phyloP scores from a whole-genome alignment of 2,888 invertebrate species.

The Epinotia bilunana region DNA sequence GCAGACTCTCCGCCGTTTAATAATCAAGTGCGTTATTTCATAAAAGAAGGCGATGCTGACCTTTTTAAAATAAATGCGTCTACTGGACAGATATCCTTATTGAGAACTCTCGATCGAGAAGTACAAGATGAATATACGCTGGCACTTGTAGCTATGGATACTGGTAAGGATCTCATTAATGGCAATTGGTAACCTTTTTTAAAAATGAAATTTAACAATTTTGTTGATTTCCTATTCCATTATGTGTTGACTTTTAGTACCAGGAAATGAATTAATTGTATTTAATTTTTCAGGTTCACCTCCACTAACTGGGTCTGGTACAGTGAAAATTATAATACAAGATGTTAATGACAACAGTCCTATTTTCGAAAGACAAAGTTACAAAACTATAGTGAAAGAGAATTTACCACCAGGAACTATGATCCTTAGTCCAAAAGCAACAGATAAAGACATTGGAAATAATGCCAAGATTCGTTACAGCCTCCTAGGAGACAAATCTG shows the following conservation, averaged over 20 bases:
- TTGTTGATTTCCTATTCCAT: neutral
- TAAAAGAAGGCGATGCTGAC: constrained; percentile 96
- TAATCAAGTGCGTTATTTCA: constrained; percentile 95
- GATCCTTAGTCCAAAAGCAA: constrained; percentile 91
- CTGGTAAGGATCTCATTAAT: constrained; percentile 86
- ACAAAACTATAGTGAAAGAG: constrained; percentile 91
- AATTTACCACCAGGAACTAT: constrained; percentile 91
- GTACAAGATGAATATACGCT: constrained; percentile 92
- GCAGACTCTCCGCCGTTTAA: constrained; percentile 96
- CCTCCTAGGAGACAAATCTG: constrained; percentile 91
- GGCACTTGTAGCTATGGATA: constrained; percentile 96
- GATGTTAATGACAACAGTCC: constrained; percentile 98
- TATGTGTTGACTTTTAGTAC: neutral
- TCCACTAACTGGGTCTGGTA: constrained; percentile 95
- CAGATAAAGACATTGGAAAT: constrained; percentile 92
- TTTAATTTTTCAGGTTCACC: constrained; percentile 90
- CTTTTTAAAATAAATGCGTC: constrained; percentile 96
- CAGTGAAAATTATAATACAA: constrained; percentile 94
- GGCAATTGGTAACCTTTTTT: neutral
- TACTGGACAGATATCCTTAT: constrained; percentile 94
- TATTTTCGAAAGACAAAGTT: constrained; percentile 92
- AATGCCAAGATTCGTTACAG: constrained; percentile 95
- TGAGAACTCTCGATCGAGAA: constrained; percentile 93
- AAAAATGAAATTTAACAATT: no score
- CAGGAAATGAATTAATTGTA: no score